Percentiles rank a stretch among this genome's conserved stretches.
These are phyloP conservation scores for Drosophila nannoptera DNA, from an alignment of 1,140 invertebrate genomes.

Conservation along the genomic window DNA sequence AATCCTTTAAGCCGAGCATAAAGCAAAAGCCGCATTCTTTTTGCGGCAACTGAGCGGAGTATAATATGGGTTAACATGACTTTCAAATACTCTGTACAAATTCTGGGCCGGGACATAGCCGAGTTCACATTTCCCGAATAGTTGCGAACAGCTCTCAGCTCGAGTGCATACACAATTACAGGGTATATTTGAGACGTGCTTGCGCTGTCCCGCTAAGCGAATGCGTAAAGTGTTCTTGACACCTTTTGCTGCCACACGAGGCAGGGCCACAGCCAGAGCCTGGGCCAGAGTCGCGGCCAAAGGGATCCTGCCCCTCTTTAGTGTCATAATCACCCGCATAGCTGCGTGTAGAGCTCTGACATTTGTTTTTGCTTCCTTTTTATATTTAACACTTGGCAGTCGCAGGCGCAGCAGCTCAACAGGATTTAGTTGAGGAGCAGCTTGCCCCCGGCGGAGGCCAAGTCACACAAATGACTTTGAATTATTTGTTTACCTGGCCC, in stretches of 20 bases:
- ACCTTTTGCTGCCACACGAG: constrained; percentile 26
- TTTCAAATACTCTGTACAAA: not conserved
- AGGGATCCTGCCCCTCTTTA: constrained; percentile 59
- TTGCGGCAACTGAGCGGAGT: not conserved
- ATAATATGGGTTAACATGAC: not conserved
- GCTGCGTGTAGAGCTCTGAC: constrained; percentile 33
- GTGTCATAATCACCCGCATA: constrained; percentile 67
- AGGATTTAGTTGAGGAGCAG: constrained; percentile 42
- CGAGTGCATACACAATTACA: not conserved
- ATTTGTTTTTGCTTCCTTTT: constrained; percentile 17
- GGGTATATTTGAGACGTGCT: constrained; percentile 8
- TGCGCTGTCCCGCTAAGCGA: constrained; percentile 23
- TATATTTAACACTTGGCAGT: constrained; percentile 57
- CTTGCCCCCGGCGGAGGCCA: constrained; percentile 45
- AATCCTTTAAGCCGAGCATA: constrained; percentile 27
- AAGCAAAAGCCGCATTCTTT: constrained; percentile 3
- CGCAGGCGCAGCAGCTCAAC: constrained; percentile 7
- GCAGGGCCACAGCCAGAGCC: constrained; percentile 20
- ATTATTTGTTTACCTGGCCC: constrained; percentile 73
- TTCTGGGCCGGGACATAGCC: too few species aligned
- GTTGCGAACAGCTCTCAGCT: not conserved
- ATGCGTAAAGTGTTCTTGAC: constrained; percentile 43
- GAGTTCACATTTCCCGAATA: too few species aligned
- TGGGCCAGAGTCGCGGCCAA: constrained; percentile 11
- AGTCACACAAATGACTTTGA: constrained; percentile 74